Conservation (phyloP, 35 echinoderm and acorn worm species). For the Holothuria glaberrima region DNA sequence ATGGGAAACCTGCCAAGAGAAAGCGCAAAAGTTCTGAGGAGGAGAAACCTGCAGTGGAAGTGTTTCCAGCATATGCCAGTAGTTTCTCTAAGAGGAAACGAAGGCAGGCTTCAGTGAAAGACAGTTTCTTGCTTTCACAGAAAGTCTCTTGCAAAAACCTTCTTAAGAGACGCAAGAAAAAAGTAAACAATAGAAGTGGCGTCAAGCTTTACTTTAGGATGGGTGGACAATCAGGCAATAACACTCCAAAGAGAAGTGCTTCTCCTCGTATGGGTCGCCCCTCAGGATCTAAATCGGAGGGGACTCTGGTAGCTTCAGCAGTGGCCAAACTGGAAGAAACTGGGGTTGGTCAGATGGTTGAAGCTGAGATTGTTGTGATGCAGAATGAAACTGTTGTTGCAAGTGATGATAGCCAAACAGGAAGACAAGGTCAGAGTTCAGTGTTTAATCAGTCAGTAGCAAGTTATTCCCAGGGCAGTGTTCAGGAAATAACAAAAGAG, state of each 20-base stretch:
- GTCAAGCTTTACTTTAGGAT: constrained; percentile 63
- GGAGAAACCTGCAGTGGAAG: constrained; percentile 20
- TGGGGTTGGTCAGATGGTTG: neutral
- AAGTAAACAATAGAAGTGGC: constrained; percentile 64
- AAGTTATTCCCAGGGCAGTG: no score
- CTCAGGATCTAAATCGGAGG: neutral
- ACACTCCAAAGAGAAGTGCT: constrained; percentile 50
- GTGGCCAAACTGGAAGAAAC: constrained; percentile 32
- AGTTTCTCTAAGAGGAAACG: constrained; percentile 36
- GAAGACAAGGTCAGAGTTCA: no score
- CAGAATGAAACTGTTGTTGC: no score
- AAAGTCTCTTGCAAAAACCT: constrained; percentile 60
- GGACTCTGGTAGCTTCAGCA: neutral
- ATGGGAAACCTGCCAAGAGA: constrained; percentile 4
- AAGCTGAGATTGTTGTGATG: no score
- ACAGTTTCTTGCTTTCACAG: constrained; percentile 61
- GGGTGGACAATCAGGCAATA: constrained; percentile 45
- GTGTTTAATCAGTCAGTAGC: no score
- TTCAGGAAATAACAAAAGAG: no score
- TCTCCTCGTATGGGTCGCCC: constrained; percentile 30
- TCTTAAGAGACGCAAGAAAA: constrained; percentile 60
- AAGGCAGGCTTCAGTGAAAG: constrained; percentile 47
- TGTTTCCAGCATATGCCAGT: neutral
- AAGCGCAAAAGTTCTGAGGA: constrained; percentile 10
- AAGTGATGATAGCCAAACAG: no score